Base-by-base conservation (phyloP, 1,140 invertebrate species). In the Papilio xuthus region DNA sequence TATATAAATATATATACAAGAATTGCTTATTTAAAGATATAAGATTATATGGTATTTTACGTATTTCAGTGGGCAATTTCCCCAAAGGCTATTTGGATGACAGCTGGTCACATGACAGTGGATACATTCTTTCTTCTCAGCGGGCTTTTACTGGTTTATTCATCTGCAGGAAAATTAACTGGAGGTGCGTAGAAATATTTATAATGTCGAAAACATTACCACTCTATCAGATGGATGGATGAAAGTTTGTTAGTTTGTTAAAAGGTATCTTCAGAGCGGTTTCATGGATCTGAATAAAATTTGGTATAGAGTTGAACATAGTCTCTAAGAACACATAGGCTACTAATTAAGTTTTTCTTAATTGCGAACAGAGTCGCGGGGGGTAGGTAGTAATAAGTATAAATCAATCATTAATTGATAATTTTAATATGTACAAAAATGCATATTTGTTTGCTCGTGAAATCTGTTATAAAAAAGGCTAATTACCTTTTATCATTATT, bases 61-160 rank as follows among this genome's bases (percentile, higher is more conserved):
- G 0, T 42, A 26, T 75, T 53, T 32, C 28, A 94, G 94, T 94
- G 89, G 90, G 74, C 82, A 13, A 42, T 79, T 10, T 86, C 85
- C 23, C 81, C 81, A 32, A 72, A 83, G 13, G 80, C 86, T 13
- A 71, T 92, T 50, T 87, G 89, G 80, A 83, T 95, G 37, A 75
- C 88, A n/a, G 53, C 93, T 74, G 95, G 88, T 41, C 82, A 88
- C 67, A 84, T 95, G 78, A 72, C 95, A 60, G 93, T 96, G 28
- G 95, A 95, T 80, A 95, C 95, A 8, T 96, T 96, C 86, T 94
- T 96, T 15, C 80, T 94, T 2, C 86, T 96, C 18, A 95, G 94
- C 84, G 95, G 95, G 4, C 79, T 95, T n/a, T 87, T 96, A 0
- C 85, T 95, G 0, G 88, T 94, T 1, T 96, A 96, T 83, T 84